Conservation (phyloP, 2,113 vertebrate species). For the Sturnira hondurensis region DNA sequence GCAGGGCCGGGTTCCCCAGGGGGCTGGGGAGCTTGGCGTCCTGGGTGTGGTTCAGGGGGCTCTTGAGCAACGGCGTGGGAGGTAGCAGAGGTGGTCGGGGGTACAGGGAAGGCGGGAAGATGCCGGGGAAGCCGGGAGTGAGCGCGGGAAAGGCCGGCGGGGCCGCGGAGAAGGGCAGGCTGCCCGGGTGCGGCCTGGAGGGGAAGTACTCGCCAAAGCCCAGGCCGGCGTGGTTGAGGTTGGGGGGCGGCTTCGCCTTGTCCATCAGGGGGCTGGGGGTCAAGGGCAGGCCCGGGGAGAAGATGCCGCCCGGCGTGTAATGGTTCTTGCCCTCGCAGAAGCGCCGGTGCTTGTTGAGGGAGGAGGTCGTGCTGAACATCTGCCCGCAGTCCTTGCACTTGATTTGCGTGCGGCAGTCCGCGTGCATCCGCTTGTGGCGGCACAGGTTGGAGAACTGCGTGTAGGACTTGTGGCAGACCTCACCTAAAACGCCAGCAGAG, state of each 20-base stretch:
- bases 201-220: constrained; percentile 95
- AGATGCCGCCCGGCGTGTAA: constrained; percentile 90
- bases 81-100: constrained; percentile 94
- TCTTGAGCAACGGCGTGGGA: constrained; percentile 92
- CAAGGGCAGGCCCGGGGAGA: constrained; percentile 92
- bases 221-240: constrained; percentile 90
- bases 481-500: constrained; percentile 88
- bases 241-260: constrained; percentile 90
- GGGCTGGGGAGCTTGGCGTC: constrained; percentile 93
- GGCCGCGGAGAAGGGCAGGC: constrained; percentile 89
- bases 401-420: constrained; percentile 99
- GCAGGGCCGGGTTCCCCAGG: constrained; percentile 86
- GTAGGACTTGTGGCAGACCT: constrained; percentile 99
- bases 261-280: constrained; percentile 92
- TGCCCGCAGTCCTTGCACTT: constrained; percentile 99
- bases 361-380: constrained; percentile 99
- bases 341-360: constrained; percentile 99
- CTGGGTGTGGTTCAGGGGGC: constrained; percentile 87
- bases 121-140: constrained; percentile 90
- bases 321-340: constrained; percentile 99
- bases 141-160: constrained; percentile 86
- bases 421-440: constrained; percentile 99
- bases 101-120: constrained; percentile 95
- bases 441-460: constrained; percentile 99
- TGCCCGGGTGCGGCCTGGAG: constrained; percentile 89